A percentile compares a stretch with the other conserved stretches of the same genome.
Conservation (phyloP, 2,888 invertebrate genomes). For the Artemia sinica region DNA sequence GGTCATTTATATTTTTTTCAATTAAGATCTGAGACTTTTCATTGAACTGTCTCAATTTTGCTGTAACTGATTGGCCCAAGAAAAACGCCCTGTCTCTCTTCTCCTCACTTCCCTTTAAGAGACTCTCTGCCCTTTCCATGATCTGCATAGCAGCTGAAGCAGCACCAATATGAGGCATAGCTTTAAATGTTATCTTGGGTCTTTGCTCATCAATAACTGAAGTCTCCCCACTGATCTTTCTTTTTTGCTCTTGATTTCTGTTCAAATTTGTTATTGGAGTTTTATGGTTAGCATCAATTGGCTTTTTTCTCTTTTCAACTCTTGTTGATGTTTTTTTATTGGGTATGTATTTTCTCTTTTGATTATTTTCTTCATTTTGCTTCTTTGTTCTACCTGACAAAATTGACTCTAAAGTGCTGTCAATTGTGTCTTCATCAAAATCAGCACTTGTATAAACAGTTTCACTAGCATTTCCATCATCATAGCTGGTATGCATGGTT, state of each 20-base stretch:
- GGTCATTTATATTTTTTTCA: conserved; percentile 1
- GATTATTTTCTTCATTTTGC: too few species aligned
- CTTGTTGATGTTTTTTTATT: conserved; percentile 1
- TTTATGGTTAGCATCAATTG: neutral
- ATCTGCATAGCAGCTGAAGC: neutral
- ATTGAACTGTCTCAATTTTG: neutral
- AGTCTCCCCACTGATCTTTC: too few species aligned
- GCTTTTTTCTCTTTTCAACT: neutral
- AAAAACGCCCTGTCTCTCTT: neutral
- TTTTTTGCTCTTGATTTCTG: too few species aligned
- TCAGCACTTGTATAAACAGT: too few species aligned
- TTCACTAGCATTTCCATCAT: too few species aligned
- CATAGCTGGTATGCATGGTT: too few species aligned
- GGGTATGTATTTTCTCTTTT: too few species aligned
- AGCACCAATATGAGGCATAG: neutral
- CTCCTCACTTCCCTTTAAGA: neutral
- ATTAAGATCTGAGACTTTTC: neutral
- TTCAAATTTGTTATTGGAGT: neutral
- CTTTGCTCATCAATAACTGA: too few species aligned
- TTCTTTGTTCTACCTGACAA: too few species aligned
- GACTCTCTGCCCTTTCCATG: conserved; percentile 1
- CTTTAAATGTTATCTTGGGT: neutral
- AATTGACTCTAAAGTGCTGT: too few species aligned
- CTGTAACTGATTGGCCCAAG: neutral
- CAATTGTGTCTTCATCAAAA: too few species aligned